Conservation (phyloP, 2,888 invertebrate genomes). For the Heliconius erato region DNA sequence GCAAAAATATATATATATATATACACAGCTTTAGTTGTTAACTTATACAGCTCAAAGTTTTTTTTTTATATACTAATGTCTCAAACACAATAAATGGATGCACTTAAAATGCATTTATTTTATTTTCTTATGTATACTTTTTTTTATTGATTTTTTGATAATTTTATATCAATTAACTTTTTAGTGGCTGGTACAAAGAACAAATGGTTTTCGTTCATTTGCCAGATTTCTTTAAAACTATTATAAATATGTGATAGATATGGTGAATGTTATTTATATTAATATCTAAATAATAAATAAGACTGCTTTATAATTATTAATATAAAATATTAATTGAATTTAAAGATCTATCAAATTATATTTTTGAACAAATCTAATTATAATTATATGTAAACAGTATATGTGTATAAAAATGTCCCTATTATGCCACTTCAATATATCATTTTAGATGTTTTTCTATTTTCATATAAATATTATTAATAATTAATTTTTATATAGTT, state of each 20-base stretch:
- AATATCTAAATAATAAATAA: conserved; percentile 19
- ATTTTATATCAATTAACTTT: conserved; percentile 5
- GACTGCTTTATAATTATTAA: conserved; percentile 8
- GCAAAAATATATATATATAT: too few species aligned
- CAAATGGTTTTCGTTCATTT: background rate
- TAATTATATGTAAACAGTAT: background rate
- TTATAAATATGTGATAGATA: background rate
- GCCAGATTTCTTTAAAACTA: background rate
- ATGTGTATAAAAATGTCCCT: conserved; percentile 1
- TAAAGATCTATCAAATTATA: background rate
- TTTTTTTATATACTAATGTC: background rate
- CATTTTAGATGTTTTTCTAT: background rate
- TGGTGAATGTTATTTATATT: conserved; percentile 15
- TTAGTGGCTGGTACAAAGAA: background rate
- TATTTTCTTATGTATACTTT: background rate
- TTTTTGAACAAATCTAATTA: background rate
- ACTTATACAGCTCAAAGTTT: background rate
- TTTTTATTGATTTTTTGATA: background rate
- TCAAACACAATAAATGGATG: background rate
- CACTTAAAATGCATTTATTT: conserved; percentile 28
- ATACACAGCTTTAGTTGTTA: background rate
- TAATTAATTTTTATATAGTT: background rate
- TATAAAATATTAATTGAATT: conserved; percentile 17
- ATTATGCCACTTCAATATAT: background rate
- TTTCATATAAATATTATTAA: background rate